Conservation (phyloP, 2,888 invertebrate species). For the Acanthoscelides obtectus region DNA sequence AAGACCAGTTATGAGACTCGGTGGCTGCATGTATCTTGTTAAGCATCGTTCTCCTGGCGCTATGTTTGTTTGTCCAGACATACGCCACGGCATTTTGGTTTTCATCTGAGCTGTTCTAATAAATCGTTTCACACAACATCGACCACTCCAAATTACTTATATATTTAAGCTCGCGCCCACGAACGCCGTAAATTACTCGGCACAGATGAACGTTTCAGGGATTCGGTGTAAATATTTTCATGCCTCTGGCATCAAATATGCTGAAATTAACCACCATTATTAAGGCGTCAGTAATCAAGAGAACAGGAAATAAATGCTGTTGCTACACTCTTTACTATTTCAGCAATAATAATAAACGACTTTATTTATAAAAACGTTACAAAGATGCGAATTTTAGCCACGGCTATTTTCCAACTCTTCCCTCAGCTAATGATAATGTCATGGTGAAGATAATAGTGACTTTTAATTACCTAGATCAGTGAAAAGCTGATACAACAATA, state of each 20-base stretch:
- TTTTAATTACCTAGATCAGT: too few relatives aligned
- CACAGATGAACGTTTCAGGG: neutral
- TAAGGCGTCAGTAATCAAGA: too few relatives aligned
- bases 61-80: conserved; percentile 37
- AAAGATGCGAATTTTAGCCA: too few relatives aligned
- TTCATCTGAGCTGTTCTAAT: conserved; percentile 38
- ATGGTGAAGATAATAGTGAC: too few relatives aligned
- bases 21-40: conserved; percentile 28
- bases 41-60: conserved; percentile 26
- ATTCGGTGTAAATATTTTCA: neutral
- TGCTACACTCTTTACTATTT: too few relatives aligned
- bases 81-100: conserved; percentile 33
- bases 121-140: conserved; percentile 36
- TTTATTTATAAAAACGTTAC: too few relatives aligned
- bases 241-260: neutral
- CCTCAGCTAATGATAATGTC: too few relatives aligned
- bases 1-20: neutral
- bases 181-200: neutral
- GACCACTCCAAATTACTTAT: neutral
- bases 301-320: too few relatives aligned
- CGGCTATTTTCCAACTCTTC: too few relatives aligned
- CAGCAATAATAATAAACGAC: too few relatives aligned
- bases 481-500: too few relatives aligned
- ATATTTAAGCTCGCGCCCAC: neutral
- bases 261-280: too few relatives aligned